A percentile compares a stretch with the other conserved stretches of the same genome.
Evolutionary conservation across 2,113 vertebrate genomes (phyloP).

Genomic region (Capra hircus): DNA sequence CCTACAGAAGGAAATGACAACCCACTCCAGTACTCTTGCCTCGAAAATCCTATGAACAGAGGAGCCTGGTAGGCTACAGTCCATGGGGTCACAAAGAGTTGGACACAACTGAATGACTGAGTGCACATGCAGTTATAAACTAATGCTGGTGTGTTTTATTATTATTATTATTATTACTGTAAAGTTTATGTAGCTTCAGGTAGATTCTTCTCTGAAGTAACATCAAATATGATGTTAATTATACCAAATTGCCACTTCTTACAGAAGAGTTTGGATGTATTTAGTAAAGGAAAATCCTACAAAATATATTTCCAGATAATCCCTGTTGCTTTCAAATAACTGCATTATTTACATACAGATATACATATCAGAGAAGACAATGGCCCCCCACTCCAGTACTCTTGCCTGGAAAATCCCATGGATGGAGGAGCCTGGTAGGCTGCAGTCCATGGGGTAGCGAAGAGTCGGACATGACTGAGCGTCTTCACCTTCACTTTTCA

Average conservation of each 20-base stretch:
- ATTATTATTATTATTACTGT: not conserved
- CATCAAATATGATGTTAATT: not conserved
- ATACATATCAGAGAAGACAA: too few relatives aligned
- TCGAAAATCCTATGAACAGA: not conserved
- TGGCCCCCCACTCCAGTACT: too few relatives aligned
- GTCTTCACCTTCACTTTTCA: too few relatives aligned
- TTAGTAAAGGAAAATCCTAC: not conserved
- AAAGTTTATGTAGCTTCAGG: not conserved
- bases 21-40: not conserved
- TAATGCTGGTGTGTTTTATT: too few relatives aligned
- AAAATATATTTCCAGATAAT: not conserved
- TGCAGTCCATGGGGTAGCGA: too few relatives aligned
- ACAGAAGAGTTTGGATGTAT: not conserved
- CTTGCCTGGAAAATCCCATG: too few relatives aligned
- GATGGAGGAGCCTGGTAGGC: too few relatives aligned
- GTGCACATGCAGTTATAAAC: too few relatives aligned
- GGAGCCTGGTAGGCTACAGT: not conserved
- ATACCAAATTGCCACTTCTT: not conserved
- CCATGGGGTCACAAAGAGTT: not conserved
- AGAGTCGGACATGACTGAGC: too few relatives aligned
- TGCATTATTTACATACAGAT: not conserved
- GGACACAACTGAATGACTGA: not conserved
- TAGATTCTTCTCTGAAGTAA: not conserved
- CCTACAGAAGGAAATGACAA: not conserved
- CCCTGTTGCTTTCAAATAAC: not conserved